Conservation (phyloP, 2,113 vertebrate genomes). For the Gorsachius goisagi region DNA sequence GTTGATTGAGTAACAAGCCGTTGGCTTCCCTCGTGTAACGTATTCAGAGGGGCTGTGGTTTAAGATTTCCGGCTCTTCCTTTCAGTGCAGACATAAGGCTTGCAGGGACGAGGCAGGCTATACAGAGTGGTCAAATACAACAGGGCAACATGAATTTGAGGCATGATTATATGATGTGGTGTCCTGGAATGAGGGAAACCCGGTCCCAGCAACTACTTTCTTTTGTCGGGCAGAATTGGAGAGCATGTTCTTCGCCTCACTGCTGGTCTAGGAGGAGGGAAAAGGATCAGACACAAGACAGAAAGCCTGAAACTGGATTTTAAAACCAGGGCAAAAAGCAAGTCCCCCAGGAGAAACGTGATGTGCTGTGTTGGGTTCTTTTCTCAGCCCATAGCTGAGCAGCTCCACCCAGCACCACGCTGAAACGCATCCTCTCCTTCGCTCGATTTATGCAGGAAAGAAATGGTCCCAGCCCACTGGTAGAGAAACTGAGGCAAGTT, state of each 20-base stretch:
- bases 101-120: background rate
- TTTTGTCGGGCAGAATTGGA: background rate
- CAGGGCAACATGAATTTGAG: background rate
- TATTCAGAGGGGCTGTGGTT: background rate
- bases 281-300: background rate
- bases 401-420: fast-evolving
- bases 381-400: background rate
- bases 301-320: background rate
- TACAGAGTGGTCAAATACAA: background rate
- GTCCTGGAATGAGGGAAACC: background rate
- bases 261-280: background rate
- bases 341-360: background rate
- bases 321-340: background rate
- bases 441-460: background rate
- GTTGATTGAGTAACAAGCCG: background rate
- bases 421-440: background rate
- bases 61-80: background rate
- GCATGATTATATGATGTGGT: background rate
- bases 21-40: background rate
- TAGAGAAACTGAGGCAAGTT: background rate
- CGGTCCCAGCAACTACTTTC: background rate
- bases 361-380: background rate
- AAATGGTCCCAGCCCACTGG: background rate
- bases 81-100: background rate
- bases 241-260: background rate